Evolutionary conservation across 2,797 vertebrate genomes (phyloP).

Genomic region (Gallinago nigripennis): DNA sequence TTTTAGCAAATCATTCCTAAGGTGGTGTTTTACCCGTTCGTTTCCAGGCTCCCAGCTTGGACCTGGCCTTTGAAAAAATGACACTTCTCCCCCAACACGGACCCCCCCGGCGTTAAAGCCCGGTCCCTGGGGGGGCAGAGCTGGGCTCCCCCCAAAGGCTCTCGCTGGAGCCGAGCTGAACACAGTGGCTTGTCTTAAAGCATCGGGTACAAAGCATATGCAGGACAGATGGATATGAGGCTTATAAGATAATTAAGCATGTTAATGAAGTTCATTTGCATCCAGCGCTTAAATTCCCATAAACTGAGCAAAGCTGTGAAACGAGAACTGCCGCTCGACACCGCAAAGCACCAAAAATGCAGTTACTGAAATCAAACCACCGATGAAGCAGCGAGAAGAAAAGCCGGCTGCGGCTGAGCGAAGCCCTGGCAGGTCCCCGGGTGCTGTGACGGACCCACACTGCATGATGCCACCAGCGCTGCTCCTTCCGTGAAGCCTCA

Average conservation of each 20-base stretch:
- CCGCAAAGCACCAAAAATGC: not conserved
- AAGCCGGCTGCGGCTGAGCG: fast-evolving
- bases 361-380: not conserved
- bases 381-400: not conserved
- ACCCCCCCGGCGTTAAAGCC: not conserved
- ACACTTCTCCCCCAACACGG: fast-evolving
- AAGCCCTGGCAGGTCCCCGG: not conserved
- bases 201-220: slow-evolving; percentile 2
- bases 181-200: not conserved
- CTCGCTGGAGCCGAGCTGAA: fast-evolving
- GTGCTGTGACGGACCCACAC: fast-evolving
- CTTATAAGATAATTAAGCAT: slow-evolving; percentile 41
- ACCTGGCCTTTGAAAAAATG: not conserved
- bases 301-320: slow-evolving; percentile 30
- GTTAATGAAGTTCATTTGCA: slow-evolving; percentile 51
- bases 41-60: not conserved
- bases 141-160: not conserved
- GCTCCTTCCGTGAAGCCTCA: fast-evolving
- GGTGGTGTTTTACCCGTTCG: fast-evolving
- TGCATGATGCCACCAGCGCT: fast-evolving
- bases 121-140: not conserved
- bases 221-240: slow-evolving; percentile 31
- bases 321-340: not conserved
- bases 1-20: not conserved
- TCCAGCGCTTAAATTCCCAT: slow-evolving; percentile 46